Conservation (phyloP, 1,140 invertebrate species). For the Agrilus planipennis region DNA sequence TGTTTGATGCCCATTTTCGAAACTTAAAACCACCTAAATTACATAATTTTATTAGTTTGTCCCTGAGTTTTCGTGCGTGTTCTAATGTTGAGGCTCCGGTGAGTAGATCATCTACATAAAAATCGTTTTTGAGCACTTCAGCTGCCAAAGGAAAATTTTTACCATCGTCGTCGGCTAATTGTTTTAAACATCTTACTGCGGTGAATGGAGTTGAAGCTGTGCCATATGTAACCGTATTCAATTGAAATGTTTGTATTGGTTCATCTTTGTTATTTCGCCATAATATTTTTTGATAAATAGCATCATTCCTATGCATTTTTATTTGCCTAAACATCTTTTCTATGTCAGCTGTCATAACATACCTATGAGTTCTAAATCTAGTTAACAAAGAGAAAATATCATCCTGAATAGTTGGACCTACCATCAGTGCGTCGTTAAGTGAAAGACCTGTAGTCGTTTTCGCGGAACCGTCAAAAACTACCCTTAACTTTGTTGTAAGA, state of each 20-base stretch:
- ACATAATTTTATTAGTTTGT: slow-evolving; percentile 19
- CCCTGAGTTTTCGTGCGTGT: slow-evolving; percentile 19
- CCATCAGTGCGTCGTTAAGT: slow-evolving; percentile 12
- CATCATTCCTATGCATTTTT: slow-evolving; percentile 19
- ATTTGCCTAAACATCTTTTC: slow-evolving; percentile 25
- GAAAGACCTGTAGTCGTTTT: no score
- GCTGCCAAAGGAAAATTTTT: no score
- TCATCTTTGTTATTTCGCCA: slow-evolving; percentile 15
- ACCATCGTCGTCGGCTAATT: no score
- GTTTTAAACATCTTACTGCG: no score
- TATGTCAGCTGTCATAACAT: slow-evolving; percentile 16
- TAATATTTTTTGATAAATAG: slow-evolving; percentile 24
- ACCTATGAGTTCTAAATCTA: slow-evolving; percentile 29
- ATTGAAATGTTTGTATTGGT: slow-evolving; percentile 10
- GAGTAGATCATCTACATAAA: no score
- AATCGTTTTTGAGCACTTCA: no score
- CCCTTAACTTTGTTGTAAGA: no score
- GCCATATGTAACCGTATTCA: no score
- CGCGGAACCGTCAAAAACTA: no score
- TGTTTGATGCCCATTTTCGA: slow-evolving; percentile 29
- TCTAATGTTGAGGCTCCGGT: no score
- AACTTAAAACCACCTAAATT: slow-evolving; percentile 11
- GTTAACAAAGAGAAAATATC: slow-evolving; percentile 22
- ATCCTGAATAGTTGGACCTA: no score
- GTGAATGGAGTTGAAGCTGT: no score